Base-by-base conservation (phyloP, 2,113 vertebrate genomes). In the Platysteira castanea region DNA sequence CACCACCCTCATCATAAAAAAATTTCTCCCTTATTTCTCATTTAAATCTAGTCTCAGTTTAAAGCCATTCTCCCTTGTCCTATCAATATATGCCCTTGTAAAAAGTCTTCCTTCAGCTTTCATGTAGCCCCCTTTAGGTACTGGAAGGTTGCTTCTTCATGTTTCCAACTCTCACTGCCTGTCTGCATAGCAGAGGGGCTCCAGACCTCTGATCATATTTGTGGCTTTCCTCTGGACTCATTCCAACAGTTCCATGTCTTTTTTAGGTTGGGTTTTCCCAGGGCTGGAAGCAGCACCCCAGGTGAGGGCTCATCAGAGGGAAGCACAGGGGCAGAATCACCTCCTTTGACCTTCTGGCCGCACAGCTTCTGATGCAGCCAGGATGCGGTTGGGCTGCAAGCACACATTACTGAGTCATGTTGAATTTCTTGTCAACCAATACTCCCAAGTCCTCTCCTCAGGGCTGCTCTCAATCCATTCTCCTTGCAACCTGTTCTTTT, bases 371-470 rank as follows among this genome's bases (percentile, higher is more conserved):
- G 54, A 35, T 2, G 4, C 41, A 56, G 41, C 21, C 17, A 35
- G 35, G 41, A 27, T 6, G 6, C 0, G 0, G 5, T 0, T 31
- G 17, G 41, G 35, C 12, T 49, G 41, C 0, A 0, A 42, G 31
- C 0, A 0, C 16, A 6, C 21, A 10, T 20, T 49, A 21, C 4
- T 27, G 8, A 6, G 35, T 65, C 27, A 24, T 0, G 18, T 10
- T 11, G 30, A 35, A 17, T 13, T 83, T 69, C 30, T 49, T 35
- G 26, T 35, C 30, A 54, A 19, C 17, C 46, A 60, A 4, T 19
- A 22, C 13, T 67, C 11, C n/a, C n/a, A 69, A 35, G 15, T 33
- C 8, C 26, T 54, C 26, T 69, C 41, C 47, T 69, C 54, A 49
- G 47, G 30, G 18, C 15, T 69, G 54, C 21, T 42, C n/a, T 54